phyloP scores from a whole-genome alignment of 2,113 vertebrate genomes.

The human (Homo sapiens) region GRCh38 chr6:115434501-115435000 shows the following conservation, averaged over 20 bases:
- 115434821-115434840: slow-evolving; percentile 46
- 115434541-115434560: not conserved
- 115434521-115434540: not conserved
- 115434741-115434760: not conserved
- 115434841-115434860: slow-evolving; percentile 45
- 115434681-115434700: not conserved
- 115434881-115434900: slow-evolving; percentile 76
- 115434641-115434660: not conserved
- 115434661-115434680: not conserved
- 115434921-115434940: slow-evolving; percentile 77
- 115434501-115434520: not conserved
- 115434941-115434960: slow-evolving; percentile 76
- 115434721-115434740: slow-evolving; percentile 69
- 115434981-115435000: slow-evolving; percentile 79
- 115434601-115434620: slow-evolving; percentile 29
- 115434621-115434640: slow-evolving; percentile 46
- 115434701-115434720: slow-evolving; percentile 30
- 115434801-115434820: slow-evolving; percentile 29
- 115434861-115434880: slow-evolving; percentile 75
- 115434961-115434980: slow-evolving; percentile 78
- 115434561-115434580: not conserved
- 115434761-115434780: slow-evolving; percentile 51
- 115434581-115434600: slow-evolving; percentile 16
- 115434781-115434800: not conserved
- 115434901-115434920: slow-evolving; percentile 51